These are phyloP conservation scores for Tetraodon nigroviridis DNA, from an alignment of 2,113 vertebrate genomes.

Conservation along the genomic window DNA sequence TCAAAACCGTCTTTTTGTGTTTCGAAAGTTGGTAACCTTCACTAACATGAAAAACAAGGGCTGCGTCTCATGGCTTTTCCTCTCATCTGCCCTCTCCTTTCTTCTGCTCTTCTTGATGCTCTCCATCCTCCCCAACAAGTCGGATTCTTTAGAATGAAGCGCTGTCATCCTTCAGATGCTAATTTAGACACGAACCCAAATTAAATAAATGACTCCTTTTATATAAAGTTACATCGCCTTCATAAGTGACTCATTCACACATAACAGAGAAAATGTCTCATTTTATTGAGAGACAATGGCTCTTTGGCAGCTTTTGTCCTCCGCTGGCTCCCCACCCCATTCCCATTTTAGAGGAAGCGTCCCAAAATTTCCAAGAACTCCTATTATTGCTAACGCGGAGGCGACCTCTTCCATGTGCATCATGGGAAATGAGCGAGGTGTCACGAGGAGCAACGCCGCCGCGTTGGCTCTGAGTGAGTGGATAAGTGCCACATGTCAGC, in stretches of 20 bases:
- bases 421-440: conserved; percentile 73
- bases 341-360: conserved; percentile 34
- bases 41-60: too few species aligned
- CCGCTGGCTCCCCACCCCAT: conserved; percentile 49
- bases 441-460: conserved; percentile 72
- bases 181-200: conserved; percentile 69
- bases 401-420: conserved; percentile 70
- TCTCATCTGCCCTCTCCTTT: not conserved
- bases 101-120: not conserved
- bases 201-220: conserved; percentile 68
- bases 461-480: conserved; percentile 75
- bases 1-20: too few species aligned
- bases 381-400: conserved; percentile 72
- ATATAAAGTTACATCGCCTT: conserved; percentile 64
- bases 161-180: conserved; percentile 67
- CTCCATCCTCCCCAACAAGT: conserved; percentile 14
- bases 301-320: conserved; percentile 77
- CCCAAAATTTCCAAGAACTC: conserved; percentile 71
- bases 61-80: not conserved
- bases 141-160: conserved; percentile 40
- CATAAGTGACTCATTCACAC: conserved; percentile 72
- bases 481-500: conserved; percentile 81
- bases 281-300: conserved; percentile 77
- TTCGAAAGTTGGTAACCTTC: too few species aligned
- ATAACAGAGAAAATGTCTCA: conserved; percentile 73